phyloP scores from a whole-genome alignment of 2,113 vertebrate species.

The Ammodytes marinus region DNA sequence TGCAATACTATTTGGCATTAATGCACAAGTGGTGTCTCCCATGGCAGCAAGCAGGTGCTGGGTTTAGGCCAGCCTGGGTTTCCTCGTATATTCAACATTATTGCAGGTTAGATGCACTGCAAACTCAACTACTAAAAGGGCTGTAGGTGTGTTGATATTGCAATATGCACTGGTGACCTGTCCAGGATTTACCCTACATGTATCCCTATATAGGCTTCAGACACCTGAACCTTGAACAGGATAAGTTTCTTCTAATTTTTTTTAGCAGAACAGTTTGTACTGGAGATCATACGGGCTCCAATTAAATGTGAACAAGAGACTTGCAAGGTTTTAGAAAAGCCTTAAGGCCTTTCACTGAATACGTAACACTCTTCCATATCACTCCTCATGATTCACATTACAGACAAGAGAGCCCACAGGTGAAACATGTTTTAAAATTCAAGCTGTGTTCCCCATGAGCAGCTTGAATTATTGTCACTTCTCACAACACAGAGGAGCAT shows the following conservation, averaged over 20 bases:
- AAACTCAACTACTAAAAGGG: neutral
- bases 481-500: neutral
- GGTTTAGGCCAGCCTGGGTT: neutral
- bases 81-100: neutral
- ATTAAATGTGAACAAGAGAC: constrained; percentile 1
- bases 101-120: constrained; percentile 2
- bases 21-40: neutral
- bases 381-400: neutral
- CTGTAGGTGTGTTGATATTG: neutral
- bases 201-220: neutral
- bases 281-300: neutral
- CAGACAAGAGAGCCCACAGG: constrained; percentile 1
- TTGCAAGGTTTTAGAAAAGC: neutral
- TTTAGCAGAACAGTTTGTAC: neutral
- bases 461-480: constrained; percentile 22
- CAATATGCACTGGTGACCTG: constrained; percentile 1
- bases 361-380: neutral
- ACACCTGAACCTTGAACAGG: neutral
- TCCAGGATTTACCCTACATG: neutral
- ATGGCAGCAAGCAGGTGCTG: neutral
- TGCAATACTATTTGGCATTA: constrained; percentile 1
- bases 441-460: constrained; percentile 1
- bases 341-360: neutral
- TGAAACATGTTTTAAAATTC: constrained; percentile 33
- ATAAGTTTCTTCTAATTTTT: constrained; percentile 29